These are phyloP conservation scores for Amphiprion percula DNA, from an alignment of 2,113 vertebrate species.

Conservation along the genomic window DNA sequence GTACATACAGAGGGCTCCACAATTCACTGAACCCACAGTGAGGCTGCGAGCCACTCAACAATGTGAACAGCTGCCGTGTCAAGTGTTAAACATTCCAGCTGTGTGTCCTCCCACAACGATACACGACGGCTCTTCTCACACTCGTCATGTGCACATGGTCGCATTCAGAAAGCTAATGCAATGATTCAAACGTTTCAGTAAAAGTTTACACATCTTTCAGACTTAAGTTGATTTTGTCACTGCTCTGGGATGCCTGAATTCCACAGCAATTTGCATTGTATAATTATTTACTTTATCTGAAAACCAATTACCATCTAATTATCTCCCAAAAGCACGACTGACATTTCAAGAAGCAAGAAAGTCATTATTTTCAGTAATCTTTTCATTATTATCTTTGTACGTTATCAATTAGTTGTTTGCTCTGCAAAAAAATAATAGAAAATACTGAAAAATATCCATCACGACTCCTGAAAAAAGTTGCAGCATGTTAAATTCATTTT, in stretches of 20 bases:
- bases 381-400: background rate
- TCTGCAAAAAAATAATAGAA: background rate
- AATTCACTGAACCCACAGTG: conserved; percentile 34
- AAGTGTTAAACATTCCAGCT: conserved; percentile 73
- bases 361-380: background rate
- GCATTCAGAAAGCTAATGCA: conserved; percentile 10
- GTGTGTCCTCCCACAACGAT: conserved; percentile 68
- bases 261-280: background rate
- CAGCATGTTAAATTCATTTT: too few species aligned
- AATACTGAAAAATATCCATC: background rate
- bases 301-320: conserved; percentile 6
- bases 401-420: background rate
- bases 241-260: background rate
- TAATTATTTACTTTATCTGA: too few species aligned
- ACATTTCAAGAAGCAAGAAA: background rate
- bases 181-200: conserved; percentile 21
- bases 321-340: background rate
- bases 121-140: conserved; percentile 58
- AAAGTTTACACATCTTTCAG: background rate
- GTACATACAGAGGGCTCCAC: conserved; percentile 14
- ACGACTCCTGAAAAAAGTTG: background rate
- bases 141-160: conserved; percentile 33
- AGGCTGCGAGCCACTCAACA: conserved; percentile 66
- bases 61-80: conserved; percentile 75
- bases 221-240: background rate